These are phyloP conservation scores for Trimorus sp. DNA, from an alignment of 2,888 invertebrate genomes.

Conservation along the genomic window DNA sequence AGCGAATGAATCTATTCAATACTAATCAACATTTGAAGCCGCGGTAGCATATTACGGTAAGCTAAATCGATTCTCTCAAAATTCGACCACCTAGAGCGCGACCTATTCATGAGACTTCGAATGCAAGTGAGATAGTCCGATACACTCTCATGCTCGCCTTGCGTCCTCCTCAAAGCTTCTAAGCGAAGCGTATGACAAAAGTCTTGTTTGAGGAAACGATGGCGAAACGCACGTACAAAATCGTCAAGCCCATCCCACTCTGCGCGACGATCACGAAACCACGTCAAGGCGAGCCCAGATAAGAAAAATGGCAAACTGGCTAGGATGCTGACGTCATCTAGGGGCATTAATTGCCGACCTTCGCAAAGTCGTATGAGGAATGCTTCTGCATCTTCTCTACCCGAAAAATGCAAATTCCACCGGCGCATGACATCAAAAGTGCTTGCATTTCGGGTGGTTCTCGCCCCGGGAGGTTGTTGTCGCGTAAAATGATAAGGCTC, in stretches of 20 bases:
- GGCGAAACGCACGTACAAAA: not conserved
- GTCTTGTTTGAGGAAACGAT: not conserved
- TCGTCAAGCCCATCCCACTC: not conserved
- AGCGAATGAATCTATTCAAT: not conserved
- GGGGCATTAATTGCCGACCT: not conserved
- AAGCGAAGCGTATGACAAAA: slow-evolving; percentile 14
- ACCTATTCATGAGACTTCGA: slow-evolving; percentile 7
- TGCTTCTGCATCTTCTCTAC: not conserved
- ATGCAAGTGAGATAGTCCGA: slow-evolving; percentile 22
- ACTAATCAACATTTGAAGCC: not conserved
- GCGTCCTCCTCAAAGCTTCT: slow-evolving; percentile 3
- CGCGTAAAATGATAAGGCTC: no score
- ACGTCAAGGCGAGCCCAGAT: not conserved
- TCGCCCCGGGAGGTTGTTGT: no score
- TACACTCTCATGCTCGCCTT: slow-evolving; percentile 1
- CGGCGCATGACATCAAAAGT: slow-evolving; percentile 6
- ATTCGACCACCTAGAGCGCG: not conserved
- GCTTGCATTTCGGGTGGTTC: not conserved
- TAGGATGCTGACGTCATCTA: not conserved
- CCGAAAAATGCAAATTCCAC: not conserved
- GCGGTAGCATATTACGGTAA: slow-evolving; percentile 9
- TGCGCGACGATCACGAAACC: not conserved
- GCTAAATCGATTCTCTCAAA: not conserved
- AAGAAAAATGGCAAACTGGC: slow-evolving; percentile 8
- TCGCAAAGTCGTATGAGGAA: not conserved